A percentile compares a stretch with the other conserved stretches of the same genome.
These are phyloP conservation scores for Melanerpes formicivorus DNA, from an alignment of 2,113 vertebrate species.

Conservation along the genomic window DNA sequence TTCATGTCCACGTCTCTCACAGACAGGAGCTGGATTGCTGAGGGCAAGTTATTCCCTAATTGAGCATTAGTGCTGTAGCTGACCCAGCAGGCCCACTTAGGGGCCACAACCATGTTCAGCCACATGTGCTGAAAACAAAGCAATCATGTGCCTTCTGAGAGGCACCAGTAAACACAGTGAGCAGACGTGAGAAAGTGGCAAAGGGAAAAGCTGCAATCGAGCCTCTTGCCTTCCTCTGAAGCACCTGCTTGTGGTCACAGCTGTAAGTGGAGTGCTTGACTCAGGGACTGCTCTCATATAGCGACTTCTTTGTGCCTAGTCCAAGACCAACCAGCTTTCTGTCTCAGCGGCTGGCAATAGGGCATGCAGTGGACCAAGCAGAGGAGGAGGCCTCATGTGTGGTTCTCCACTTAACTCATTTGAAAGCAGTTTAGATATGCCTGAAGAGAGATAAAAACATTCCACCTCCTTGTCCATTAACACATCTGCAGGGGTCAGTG, in stretches of 20 bases:
- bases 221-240: not conserved
- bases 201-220: not conserved
- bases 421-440: not conserved
- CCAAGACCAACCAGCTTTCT: not conserved
- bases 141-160: not conserved
- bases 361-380: not conserved
- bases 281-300: not conserved
- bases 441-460: not conserved
- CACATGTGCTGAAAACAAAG: not conserved
- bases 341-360: not conserved
- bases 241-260: not conserved
- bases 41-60: not conserved
- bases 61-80: not conserved
- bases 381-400: not conserved
- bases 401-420: not conserved
- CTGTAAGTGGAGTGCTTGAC: not conserved
- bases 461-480: not conserved
- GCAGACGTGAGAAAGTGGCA: not conserved
- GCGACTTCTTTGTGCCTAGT: not conserved
- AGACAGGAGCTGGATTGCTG: not conserved
- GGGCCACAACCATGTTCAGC: not conserved
- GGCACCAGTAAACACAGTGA: fast-evolving
- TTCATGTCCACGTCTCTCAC: not conserved
- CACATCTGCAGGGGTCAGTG: not conserved
- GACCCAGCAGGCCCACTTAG: not conserved